Conservation (phyloP, 2,888 invertebrate species). For the Hirudinaria manillensis region DNA sequence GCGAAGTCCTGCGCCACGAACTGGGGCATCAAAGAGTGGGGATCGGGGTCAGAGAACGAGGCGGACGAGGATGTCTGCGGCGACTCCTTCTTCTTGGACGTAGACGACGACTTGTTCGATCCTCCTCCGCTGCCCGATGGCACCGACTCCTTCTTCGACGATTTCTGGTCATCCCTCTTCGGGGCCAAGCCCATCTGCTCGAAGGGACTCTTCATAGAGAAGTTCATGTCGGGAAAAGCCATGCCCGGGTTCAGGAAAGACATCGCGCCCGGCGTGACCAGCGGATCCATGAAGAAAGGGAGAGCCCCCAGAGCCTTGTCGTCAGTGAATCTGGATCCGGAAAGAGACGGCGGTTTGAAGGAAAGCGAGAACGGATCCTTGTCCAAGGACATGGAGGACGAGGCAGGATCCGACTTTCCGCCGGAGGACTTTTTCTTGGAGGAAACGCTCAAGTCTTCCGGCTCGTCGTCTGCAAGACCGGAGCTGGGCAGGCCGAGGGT, state of each 20-base stretch:
- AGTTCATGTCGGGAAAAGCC: constrained; percentile 21
- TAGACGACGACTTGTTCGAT: neutral
- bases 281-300: constrained; percentile 25
- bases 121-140: constrained; percentile 5
- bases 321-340: neutral
- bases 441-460: constrained; percentile 27
- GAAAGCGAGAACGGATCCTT: constrained; percentile 5
- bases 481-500: neutral
- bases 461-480: constrained; percentile 10
- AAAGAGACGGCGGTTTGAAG: neutral
- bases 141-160: constrained; percentile 19
- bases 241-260: constrained; percentile 10
- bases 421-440: constrained; percentile 21
- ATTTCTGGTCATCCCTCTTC: neutral
- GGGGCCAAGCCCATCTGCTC: neutral
- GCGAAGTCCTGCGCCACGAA: constrained; percentile 16
- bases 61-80: neutral
- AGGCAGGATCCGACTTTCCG: neutral
- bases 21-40: constrained; percentile 5
- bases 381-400: neutral
- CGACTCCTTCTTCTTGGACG: neutral
- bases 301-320: neutral
- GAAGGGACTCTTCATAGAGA: constrained; percentile 23
- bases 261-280: neutral
- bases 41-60: constrained; percentile 16